Conservation (phyloP, 1,140 invertebrate genomes). For the Yoshiicerus persimilis region DNA sequence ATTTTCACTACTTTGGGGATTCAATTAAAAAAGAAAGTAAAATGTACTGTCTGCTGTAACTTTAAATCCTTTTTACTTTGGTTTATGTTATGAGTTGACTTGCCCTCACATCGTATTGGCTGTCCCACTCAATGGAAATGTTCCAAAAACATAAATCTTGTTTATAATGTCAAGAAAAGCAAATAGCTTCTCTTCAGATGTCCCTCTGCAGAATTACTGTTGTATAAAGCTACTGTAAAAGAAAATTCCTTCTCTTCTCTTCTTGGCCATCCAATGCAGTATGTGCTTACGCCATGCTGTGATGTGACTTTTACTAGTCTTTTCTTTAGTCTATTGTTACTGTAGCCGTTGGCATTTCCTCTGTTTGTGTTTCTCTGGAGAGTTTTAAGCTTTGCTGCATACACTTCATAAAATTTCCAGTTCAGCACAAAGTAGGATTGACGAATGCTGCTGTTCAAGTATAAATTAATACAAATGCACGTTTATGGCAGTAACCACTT, state of each 20-base stretch:
- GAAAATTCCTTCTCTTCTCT: background rate
- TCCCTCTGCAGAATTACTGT: background rate
- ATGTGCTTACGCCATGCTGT: background rate
- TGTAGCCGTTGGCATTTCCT: background rate
- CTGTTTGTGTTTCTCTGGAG: background rate
- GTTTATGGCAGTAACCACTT: background rate
- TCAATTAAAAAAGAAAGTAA: background rate
- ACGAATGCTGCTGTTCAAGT: background rate
- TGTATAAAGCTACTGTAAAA: background rate
- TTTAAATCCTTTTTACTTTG: background rate
- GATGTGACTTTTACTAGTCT: background rate
- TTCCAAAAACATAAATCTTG: background rate
- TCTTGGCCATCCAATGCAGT: background rate
- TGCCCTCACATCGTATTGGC: background rate
- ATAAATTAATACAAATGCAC: background rate
- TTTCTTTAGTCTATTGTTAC: background rate
- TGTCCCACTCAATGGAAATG: background rate
- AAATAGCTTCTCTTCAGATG: background rate
- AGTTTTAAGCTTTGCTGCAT: background rate
- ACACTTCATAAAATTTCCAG: background rate
- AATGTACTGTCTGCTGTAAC: background rate
- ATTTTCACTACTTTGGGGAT: background rate
- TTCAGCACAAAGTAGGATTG: background rate
- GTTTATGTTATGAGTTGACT: background rate
- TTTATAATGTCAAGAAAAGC: background rate